phyloP scores from a whole-genome alignment of 2,888 invertebrate genomes.

The Cancer borealis region DNA sequence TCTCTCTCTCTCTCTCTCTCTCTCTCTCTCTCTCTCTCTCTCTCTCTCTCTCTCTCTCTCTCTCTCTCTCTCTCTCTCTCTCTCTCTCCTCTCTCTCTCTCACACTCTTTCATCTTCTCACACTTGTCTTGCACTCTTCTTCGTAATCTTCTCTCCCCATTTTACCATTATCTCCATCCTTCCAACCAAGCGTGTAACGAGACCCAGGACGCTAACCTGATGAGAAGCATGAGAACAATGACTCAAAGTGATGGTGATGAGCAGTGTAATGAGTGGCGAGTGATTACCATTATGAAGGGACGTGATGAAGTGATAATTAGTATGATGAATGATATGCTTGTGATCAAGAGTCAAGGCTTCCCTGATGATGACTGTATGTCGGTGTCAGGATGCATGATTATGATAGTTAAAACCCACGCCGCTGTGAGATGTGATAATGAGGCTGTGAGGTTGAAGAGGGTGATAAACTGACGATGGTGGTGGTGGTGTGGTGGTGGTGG shows the following conservation, averaged over 20 bases:
- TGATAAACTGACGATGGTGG: too few species aligned
- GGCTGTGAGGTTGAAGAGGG: too few species aligned
- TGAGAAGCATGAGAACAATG: not conserved
- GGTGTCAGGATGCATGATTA: too few species aligned
- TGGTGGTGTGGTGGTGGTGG: too few species aligned
- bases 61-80: not conserved
- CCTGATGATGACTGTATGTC: not conserved
- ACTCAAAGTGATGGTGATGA: not conserved
- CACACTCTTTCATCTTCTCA: not conserved
- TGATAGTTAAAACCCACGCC: too few species aligned
- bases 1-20: not conserved
- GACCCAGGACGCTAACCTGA: not conserved
- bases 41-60: not conserved
- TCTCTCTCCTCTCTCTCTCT: not conserved
- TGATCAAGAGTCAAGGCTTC: not conserved
- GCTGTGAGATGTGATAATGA: too few species aligned
- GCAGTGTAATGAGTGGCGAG: not conserved
- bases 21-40: not conserved
- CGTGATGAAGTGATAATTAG: slow-evolving; percentile 27
- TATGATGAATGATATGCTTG: not conserved
- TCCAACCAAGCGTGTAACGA: too few species aligned
- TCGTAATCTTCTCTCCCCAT: not conserved
- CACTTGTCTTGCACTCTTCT: not conserved
- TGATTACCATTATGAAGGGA: slow-evolving; percentile 7
- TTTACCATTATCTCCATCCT: too few species aligned